Conservation (phyloP, 2,888 invertebrate genomes). For the Epirrhoe tristata region DNA sequence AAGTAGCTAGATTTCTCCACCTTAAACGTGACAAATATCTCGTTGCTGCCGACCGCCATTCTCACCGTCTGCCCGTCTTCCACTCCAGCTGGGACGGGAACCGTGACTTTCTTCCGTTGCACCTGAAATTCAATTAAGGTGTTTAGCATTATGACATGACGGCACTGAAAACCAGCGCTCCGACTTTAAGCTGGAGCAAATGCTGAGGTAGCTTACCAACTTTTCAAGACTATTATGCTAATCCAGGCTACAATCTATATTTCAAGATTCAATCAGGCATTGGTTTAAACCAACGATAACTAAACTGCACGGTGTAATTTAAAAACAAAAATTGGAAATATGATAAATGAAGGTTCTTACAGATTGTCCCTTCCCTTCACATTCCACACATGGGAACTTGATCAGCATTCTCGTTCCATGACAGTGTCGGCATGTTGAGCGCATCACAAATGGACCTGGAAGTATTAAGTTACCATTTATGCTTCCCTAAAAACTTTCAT, state of each 20-base stretch:
- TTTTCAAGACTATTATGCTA: too few species aligned
- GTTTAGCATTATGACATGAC: too few species aligned
- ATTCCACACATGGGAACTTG: constrained; percentile 95
- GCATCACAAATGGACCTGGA: constrained; percentile 97
- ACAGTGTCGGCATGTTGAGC: constrained; percentile 97
- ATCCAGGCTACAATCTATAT: too few species aligned
- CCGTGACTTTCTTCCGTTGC: constrained; percentile 94
- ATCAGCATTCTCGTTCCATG: constrained; percentile 95
- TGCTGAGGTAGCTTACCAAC: too few species aligned
- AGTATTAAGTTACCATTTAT: constrained; percentile 26
- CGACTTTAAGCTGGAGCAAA: too few species aligned
- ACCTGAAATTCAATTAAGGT: constrained; percentile 73
- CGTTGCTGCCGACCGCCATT: constrained; percentile 95
- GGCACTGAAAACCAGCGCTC: too few species aligned
- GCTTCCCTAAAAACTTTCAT: background rate
- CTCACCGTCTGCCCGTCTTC: constrained; percentile 99
- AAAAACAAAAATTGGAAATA: too few species aligned
- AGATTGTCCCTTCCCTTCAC: constrained; percentile 96
- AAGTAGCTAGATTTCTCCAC: constrained; percentile 96
- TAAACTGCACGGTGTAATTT: too few species aligned
- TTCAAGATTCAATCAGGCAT: too few species aligned
- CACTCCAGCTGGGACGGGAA: constrained; percentile 98
- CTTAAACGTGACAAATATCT: constrained; percentile 97
- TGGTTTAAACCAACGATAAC: too few species aligned
- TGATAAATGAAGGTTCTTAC: constrained; percentile 73